These are phyloP conservation scores for Chaetodon auriga DNA, from an alignment of 2,113 vertebrate genomes.

Conservation along the genomic window DNA sequence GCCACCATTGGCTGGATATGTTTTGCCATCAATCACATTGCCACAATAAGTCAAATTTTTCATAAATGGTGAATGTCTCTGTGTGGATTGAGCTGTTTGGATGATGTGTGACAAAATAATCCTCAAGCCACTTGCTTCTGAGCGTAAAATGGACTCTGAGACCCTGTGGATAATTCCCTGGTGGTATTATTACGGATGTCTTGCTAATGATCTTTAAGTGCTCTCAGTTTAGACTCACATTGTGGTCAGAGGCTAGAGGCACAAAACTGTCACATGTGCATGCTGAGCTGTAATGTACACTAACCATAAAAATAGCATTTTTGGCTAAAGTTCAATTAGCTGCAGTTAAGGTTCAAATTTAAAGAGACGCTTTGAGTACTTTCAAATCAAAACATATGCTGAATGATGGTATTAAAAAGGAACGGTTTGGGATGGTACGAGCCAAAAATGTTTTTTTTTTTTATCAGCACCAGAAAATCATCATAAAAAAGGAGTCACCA, in stretches of 20 bases:
- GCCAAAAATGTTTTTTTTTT: too few species aligned
- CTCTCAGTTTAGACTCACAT: constrained; percentile 42
- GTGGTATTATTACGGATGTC: constrained; percentile 33
- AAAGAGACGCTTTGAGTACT: neutral
- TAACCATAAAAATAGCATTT: neutral
- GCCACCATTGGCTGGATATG: neutral
- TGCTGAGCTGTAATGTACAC: constrained; percentile 12
- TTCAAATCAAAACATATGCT: neutral
- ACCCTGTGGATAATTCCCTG: constrained; percentile 22
- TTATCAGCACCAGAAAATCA: too few species aligned
- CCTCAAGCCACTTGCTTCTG: constrained; percentile 16
- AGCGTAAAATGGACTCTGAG: constrained; percentile 23
- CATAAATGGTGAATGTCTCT: neutral
- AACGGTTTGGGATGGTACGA: neutral
- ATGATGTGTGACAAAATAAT: constrained; percentile 4
- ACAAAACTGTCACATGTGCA: neutral
- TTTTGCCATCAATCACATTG: neutral
- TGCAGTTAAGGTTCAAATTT: neutral
- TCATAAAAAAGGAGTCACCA: neutral
- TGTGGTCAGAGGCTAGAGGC: constrained; percentile 26
- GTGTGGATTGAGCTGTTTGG: neutral
- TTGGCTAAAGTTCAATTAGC: neutral
- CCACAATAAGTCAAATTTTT: constrained; percentile 1
- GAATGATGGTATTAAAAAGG: neutral
- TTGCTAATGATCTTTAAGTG: constrained; percentile 67